Evolutionary conservation across 2,888 invertebrate species (phyloP), one percentile per base, ranked within the genome.

Genomic region (Achlya flavicornis): DNA sequence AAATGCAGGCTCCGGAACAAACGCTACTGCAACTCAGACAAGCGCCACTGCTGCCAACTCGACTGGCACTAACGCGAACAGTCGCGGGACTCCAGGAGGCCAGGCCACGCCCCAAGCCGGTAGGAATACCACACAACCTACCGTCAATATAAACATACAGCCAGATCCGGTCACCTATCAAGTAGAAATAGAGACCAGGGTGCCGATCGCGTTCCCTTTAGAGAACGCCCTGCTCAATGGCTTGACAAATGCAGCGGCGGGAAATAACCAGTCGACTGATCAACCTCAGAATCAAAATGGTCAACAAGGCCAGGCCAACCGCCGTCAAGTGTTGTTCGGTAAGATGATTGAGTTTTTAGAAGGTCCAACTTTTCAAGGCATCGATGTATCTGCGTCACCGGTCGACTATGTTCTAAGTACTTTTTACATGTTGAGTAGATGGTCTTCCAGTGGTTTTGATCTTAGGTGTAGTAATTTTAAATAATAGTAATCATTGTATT

Each of bases 181-280:
- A 80, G 83, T 90, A 67, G 90, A 89, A 70, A 88, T 90, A 69
- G 90, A 87, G 65, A 84, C 88, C 43, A 79, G 86, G 71, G 84
- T 89, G 65, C 88, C 89, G 7, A 80, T 89, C 32, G 83, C 88
- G 53, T 76, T 87, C 62, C 85, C 87, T 38, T 70, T 88, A 46
- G 88, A 87, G 63, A 84, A 78, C 64, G 76, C 80, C 57, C 66
- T 86, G 62, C 66, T 85, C 26, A 81, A 76, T 70, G 85, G 79
- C 60, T 62, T 84, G 66, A 73, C 77, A 0, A 77, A 76, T 57
- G 70, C 75, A 3, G 75, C 74, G 11, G 60, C 69, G 10, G 61
- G 68, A 61, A 71, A 57, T 46, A 63, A 63, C n/a, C 62, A 66
- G 64, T 59, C 60, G 26, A 63, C 64, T 58, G 69, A 74, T 26